Conservation (phyloP, 2,113 vertebrate genomes). For the Psittacus erithacus region DNA sequence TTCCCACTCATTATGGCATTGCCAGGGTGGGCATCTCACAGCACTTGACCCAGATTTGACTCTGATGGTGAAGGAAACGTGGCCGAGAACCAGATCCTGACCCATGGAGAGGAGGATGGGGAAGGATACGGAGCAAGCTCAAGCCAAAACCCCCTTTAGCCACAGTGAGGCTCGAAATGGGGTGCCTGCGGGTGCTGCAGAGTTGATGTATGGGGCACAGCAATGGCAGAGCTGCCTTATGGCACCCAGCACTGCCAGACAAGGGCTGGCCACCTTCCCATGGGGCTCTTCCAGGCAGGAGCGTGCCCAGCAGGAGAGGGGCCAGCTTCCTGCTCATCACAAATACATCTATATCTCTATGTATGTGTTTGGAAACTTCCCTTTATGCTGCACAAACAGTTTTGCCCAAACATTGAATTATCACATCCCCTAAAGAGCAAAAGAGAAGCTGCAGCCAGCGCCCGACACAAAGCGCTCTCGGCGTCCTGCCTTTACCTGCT, state of each 20-base stretch:
- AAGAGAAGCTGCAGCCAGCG: background rate
- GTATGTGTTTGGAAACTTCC: conserved; percentile 25
- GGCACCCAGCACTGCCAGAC: background rate
- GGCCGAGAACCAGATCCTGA: background rate
- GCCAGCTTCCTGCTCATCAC: background rate
- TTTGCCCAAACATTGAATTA: conserved; percentile 53
- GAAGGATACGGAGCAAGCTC: background rate
- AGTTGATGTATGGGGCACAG: background rate
- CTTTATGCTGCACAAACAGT: background rate
- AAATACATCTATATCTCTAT: background rate
- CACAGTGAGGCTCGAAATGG: rapidly evolving
- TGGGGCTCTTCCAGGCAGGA: conserved; percentile 13
- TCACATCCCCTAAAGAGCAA: background rate
- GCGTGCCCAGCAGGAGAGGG: conserved; percentile 21
- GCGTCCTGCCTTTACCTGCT: background rate
- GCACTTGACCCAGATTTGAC: conserved; percentile 24
- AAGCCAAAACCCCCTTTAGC: background rate
- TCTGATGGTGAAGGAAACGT: background rate
- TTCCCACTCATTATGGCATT: background rate
- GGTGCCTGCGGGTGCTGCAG: background rate
- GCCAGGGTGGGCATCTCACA: background rate
- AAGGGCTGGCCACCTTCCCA: background rate
- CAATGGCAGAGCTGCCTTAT: background rate
- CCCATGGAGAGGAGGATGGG: background rate
- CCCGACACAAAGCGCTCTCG: background rate